Percentiles rank a stretch among this genome's conserved stretches.
These are phyloP conservation scores for Hofmannophila pseudospretella DNA, from an alignment of 2,888 invertebrate genomes.

Conservation along the genomic window DNA sequence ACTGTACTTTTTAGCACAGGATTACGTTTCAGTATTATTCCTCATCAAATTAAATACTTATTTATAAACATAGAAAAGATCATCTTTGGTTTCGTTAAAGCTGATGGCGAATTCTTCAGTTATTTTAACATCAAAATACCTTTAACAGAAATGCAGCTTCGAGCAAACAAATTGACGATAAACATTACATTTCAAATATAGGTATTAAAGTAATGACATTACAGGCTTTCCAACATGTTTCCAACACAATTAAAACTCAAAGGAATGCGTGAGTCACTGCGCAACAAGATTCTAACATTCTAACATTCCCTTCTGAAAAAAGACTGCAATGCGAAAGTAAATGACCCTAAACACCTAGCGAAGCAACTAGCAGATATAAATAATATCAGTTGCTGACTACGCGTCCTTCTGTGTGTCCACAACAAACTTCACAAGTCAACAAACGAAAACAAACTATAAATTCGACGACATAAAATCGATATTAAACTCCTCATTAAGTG, in stretches of 20 bases:
- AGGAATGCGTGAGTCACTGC: constrained; percentile 16
- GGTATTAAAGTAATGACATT: constrained; percentile 4
- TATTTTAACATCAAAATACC: too few species aligned
- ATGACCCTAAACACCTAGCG: constrained; percentile 61
- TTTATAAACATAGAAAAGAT: too few species aligned
- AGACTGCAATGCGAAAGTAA: constrained; percentile 48
- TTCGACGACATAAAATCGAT: constrained; percentile 27
- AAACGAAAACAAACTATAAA: constrained; percentile 29
- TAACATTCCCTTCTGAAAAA: constrained; percentile 50
- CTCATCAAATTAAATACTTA: too few species aligned
- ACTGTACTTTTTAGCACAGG: too few species aligned
- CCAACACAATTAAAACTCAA: constrained; percentile 11
- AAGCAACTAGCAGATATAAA: constrained; percentile 58
- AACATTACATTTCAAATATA: not conserved
- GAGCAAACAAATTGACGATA: too few species aligned
- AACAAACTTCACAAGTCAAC: constrained; percentile 13
- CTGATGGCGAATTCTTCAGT: too few species aligned
- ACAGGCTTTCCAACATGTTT: constrained; percentile 2
- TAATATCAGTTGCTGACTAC: constrained; percentile 55
- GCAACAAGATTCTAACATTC: constrained; percentile 27
- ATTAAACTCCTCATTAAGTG: constrained; percentile 24
- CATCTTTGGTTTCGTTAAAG: too few species aligned
- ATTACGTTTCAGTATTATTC: too few species aligned
- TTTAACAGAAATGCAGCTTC: too few species aligned
- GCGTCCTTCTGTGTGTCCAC: constrained; percentile 29